These are phyloP conservation scores for Conus betulinus DNA, from an alignment of 1,140 invertebrate species.

Conservation along the genomic window DNA sequence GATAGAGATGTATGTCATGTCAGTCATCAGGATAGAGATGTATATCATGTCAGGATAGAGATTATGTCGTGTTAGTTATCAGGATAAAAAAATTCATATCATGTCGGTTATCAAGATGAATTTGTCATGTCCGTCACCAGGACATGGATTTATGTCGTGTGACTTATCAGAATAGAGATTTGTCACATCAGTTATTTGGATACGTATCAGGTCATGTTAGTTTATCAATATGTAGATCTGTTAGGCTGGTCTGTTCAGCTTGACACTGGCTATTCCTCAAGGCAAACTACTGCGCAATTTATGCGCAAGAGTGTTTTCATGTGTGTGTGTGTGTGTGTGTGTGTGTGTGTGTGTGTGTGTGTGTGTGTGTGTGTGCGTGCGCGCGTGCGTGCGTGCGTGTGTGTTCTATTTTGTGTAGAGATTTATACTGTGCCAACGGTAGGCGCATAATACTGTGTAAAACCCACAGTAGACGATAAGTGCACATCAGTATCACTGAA, in stretches of 20 bases:
- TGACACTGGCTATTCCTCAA: no score
- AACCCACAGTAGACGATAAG: background rate
- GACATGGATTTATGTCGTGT: no score
- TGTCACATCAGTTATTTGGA: no score
- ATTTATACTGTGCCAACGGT: background rate
- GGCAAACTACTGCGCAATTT: background rate
- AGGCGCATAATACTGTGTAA: background rate
- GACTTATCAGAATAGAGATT: no score
- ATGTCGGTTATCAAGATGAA: background rate
- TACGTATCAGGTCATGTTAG: no score
- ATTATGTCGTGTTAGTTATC: no score
- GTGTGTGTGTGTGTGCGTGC: slow-evolving; percentile 21
- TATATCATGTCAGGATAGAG: no score
- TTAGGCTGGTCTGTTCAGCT: no score
- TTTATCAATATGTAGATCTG: no score
- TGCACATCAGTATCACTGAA: background rate
- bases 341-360: background rate
- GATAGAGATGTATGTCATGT: no score
- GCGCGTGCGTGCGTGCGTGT: background rate
- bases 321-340: background rate
- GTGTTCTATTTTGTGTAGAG: background rate
- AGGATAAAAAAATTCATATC: no score
- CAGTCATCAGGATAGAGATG: no score
- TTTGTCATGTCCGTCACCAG: background rate
- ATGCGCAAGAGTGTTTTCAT: background rate